A percentile compares a stretch with the other conserved stretches of the same genome.
Evolutionary conservation across 2,113 vertebrate genomes (phyloP).

Genomic region (Ciconia boyciana): DNA sequence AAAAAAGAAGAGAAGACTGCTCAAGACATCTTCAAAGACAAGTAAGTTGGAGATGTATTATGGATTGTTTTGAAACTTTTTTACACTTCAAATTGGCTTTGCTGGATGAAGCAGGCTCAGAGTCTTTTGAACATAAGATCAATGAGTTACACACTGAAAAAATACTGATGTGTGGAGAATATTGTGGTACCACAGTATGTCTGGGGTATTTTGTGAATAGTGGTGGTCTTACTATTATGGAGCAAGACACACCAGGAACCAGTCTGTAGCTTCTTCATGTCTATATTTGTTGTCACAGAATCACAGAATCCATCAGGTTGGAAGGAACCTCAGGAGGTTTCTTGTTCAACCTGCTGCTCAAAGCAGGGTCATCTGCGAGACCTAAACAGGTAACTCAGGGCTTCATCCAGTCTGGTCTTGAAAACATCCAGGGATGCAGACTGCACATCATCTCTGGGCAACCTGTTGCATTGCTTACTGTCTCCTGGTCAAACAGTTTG

Average conservation of each 20-base stretch:
- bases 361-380: neutral
- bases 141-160: neutral
- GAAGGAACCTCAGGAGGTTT: neutral
- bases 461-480: neutral
- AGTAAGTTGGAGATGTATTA: constrained; percentile 68
- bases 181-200: neutral
- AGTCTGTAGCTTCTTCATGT: neutral
- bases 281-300: neutral
- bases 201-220: neutral
- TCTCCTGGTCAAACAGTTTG: neutral
- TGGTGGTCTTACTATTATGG: neutral
- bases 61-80: neutral
- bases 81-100: neutral
- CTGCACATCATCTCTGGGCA: neutral
- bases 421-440: neutral
- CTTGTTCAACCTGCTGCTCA: neutral
- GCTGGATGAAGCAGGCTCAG: neutral
- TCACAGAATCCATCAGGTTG: neutral
- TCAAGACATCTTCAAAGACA: constrained; percentile 88
- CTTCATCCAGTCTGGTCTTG: neutral
- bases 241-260: neutral
- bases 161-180: neutral
- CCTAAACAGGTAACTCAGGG: neutral
- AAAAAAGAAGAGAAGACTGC: constrained; percentile 87
- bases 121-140: neutral